Percentiles rank a stretch among this genome's conserved stretches.
phyloP scores from a whole-genome alignment of 2,797 vertebrate species.

The Malacoctenus gilli region DNA sequence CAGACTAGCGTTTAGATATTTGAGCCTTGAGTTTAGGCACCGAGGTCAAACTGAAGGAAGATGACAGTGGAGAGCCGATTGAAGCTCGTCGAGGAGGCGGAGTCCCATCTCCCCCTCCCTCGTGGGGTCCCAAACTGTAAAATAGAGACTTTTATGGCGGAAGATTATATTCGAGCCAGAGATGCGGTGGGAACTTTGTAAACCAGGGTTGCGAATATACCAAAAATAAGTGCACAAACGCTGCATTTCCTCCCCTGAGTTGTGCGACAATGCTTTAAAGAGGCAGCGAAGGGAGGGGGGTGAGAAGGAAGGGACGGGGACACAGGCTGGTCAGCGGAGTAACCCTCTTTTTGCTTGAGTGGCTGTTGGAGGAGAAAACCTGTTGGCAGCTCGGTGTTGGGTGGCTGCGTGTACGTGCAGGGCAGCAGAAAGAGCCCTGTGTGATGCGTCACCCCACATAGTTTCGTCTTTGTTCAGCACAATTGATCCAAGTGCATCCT shows the following conservation, averaged over 20 bases:
- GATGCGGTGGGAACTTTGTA: constrained; percentile 28
- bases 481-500: constrained; percentile 79
- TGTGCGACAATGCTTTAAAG: constrained; percentile 58
- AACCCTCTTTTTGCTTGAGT: constrained; percentile 73
- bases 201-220: constrained; percentile 46
- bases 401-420: constrained; percentile 73
- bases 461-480: constrained; percentile 77
- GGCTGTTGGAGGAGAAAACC: constrained; percentile 72
- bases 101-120: too few species aligned
- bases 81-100: constrained; percentile 13
- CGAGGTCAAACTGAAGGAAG: constrained; percentile 26
- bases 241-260: constrained; percentile 14
- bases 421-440: constrained; percentile 76
- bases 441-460: constrained; percentile 77
- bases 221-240: constrained; percentile 59
- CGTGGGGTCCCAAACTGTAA: constrained; percentile 13
- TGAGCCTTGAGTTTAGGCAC: constrained; percentile 13
- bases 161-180: constrained; percentile 17
- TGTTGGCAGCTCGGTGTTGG: constrained; percentile 76
- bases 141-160: constrained; percentile 4
- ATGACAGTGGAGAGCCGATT: not conserved
- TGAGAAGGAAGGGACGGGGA: constrained; percentile 1
- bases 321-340: constrained; percentile 30
- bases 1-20: constrained; percentile 5
- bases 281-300: constrained; percentile 2